Percentiles rank a stretch among this genome's conserved stretches.
phyloP scores from a whole-genome alignment of 2,797 vertebrate genomes.

The Acomys russatus region DNA sequence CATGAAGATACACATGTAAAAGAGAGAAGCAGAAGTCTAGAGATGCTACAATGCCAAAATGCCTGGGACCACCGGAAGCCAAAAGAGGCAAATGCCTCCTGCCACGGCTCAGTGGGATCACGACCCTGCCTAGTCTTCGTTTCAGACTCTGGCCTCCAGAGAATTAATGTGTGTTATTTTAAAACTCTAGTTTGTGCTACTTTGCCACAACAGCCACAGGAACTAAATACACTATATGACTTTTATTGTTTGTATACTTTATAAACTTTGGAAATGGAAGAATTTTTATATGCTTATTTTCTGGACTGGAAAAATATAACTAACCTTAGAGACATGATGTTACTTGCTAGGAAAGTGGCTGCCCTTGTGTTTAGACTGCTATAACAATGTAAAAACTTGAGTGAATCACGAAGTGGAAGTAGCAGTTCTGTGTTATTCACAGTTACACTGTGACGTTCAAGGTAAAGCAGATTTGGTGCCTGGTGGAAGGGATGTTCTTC shows the following conservation, averaged over 20 bases:
- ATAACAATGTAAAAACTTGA: not conserved
- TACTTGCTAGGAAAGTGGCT: not conserved
- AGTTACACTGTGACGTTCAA: not conserved
- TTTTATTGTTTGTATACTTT: slow-evolving; percentile 5
- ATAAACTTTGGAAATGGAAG: slow-evolving; percentile 20
- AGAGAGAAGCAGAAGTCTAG: accelerated
- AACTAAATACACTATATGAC: not conserved
- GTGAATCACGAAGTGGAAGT: not conserved
- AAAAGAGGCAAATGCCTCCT: not conserved
- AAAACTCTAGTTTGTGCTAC: not conserved
- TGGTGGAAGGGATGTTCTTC: not conserved
- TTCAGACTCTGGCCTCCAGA: not conserved
- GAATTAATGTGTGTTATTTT: not conserved
- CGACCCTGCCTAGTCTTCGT: not conserved
- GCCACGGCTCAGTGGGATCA: not conserved
- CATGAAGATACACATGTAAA: not conserved
- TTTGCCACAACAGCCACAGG: not conserved
- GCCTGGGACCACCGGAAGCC: not conserved
- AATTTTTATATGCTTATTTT: not conserved
- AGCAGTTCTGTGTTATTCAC: too few relatives aligned
- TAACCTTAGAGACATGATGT: not conserved
- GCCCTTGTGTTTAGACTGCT: not conserved
- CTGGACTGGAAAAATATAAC: not conserved
- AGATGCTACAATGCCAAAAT: not conserved
- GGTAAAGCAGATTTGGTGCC: not conserved